Conservation (phyloP, 2,113 vertebrate species). For the Rhinolophus sinicus region DNA sequence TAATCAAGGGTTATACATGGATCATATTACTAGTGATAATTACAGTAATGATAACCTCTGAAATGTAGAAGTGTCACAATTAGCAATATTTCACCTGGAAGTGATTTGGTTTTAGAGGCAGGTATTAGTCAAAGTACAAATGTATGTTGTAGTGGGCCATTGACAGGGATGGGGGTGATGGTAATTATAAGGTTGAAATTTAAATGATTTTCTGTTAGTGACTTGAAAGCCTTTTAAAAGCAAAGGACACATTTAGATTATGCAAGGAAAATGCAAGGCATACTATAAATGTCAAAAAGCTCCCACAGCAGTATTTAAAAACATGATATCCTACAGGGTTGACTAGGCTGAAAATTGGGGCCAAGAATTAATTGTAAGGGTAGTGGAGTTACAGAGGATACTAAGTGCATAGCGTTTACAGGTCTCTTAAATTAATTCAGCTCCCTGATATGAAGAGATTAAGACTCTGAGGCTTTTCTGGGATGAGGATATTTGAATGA, state of each 20-base stretch:
- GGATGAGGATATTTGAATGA: neutral
- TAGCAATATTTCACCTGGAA: slow-evolving; percentile 6
- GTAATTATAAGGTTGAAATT: neutral
- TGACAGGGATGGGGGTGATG: neutral
- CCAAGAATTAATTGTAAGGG: neutral
- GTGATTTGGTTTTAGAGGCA: neutral
- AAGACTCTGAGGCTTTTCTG: neutral
- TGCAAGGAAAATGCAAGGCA: neutral
- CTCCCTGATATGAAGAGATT: neutral
- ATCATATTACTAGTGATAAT: neutral
- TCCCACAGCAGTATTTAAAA: neutral
- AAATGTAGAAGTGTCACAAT: neutral
- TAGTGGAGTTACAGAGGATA: neutral
- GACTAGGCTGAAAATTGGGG: neutral
- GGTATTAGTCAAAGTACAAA: neutral
- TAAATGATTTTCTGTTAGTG: neutral
- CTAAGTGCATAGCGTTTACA: neutral
- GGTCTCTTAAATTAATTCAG: neutral
- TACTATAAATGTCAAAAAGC: neutral
- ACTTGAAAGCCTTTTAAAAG: neutral
- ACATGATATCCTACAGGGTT: neutral
- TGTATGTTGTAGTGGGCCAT: neutral
- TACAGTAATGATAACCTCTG: neutral
- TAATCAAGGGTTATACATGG: neutral
- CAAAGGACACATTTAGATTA: neutral